Evolutionary conservation across 1,140 invertebrate species (phyloP).

Genomic region (Drusus annulatus): DNA sequence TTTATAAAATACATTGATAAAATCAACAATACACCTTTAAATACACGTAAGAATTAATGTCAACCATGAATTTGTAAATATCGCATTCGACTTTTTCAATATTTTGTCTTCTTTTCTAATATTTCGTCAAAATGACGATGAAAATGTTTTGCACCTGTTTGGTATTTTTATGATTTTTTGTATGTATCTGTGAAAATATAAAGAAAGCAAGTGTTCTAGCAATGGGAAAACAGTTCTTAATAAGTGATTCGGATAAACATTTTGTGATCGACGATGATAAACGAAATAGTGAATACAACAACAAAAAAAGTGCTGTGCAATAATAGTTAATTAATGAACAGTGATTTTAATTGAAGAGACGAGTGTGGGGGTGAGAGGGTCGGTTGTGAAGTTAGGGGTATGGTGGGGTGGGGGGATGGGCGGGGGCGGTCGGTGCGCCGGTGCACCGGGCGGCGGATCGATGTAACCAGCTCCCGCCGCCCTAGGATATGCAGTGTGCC

Average conservation of each 20-base stretch:
- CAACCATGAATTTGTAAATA: not conserved
- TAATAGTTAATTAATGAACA: not conserved
- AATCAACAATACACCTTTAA: not conserved
- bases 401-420: conserved; percentile 65
- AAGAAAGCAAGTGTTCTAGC: not conserved
- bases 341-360: conserved; percentile 12
- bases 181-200: not conserved
- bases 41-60: not conserved
- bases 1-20: not conserved
- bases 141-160: not conserved
- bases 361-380: not conserved
- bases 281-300: not conserved
- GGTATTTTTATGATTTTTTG: not conserved
- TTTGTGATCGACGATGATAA: not conserved
- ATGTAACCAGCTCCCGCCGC: conserved; percentile 68
- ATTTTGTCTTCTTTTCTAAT: not conserved
- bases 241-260: not conserved
- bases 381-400: not conserved
- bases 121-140: not conserved
- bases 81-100: not conserved
- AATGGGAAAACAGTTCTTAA: conserved; percentile 16
- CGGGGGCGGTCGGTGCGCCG: conserved; percentile 69
- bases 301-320: not conserved
- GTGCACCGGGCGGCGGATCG: conserved; percentile 65
- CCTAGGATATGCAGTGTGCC: conserved; percentile 61